These are phyloP conservation scores for Cloeon dipterum DNA, from an alignment of 2,888 invertebrate species.

Conservation along the genomic window DNA sequence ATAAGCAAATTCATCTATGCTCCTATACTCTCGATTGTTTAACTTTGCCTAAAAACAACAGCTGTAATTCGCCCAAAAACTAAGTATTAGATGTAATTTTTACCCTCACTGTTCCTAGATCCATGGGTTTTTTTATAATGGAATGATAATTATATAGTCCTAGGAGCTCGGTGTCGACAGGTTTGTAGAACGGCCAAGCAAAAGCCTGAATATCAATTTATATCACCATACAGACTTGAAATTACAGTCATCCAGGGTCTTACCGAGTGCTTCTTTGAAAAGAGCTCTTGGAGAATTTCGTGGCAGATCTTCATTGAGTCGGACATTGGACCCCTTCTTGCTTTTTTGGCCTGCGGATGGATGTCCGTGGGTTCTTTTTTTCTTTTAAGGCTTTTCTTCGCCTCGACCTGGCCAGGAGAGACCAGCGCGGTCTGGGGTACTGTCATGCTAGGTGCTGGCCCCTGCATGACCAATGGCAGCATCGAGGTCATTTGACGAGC, in stretches of 20 bases:
- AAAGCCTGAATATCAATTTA: constrained; percentile 43
- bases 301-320: constrained; percentile 77
- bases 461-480: constrained; percentile 10
- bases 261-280: constrained; percentile 80
- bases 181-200: constrained; percentile 99
- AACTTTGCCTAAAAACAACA: constrained; percentile 39
- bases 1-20: constrained; percentile 79
- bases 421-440: constrained; percentile 24
- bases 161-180: constrained; percentile 86
- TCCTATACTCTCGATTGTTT: constrained; percentile 85
- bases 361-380: constrained; percentile 96
- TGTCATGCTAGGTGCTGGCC: constrained; percentile 6
- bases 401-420: constrained; percentile 59
- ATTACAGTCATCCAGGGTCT: constrained; percentile 16
- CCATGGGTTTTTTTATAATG: constrained; percentile 98
- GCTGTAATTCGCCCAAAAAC: neutral
- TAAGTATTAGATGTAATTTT: too few species aligned
- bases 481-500: constrained; percentile 22
- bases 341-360: too few species aligned
- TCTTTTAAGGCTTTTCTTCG: constrained; percentile 90
- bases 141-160: constrained; percentile 95
- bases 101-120: constrained; percentile 88
- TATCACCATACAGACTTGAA: constrained; percentile 5
- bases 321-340: too few species aligned
- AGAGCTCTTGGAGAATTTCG: constrained; percentile 77